phyloP scores from a whole-genome alignment of 2,797 vertebrate genomes.

The Urosaurus nigricauda region DNA sequence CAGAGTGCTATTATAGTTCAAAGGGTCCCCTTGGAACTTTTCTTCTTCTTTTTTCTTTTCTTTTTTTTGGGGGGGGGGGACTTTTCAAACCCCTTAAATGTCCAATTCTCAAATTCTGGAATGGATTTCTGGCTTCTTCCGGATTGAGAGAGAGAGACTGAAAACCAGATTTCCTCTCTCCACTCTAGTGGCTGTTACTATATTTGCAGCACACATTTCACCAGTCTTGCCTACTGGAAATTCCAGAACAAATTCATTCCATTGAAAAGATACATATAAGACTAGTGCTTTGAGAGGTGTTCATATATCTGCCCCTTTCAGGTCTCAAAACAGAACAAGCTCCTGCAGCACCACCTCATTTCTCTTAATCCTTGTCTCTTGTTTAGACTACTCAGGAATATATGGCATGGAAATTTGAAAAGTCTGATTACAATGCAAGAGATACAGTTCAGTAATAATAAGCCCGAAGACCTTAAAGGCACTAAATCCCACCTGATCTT shows the following conservation, averaged over 20 bases:
- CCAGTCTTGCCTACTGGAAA: conserved; percentile 3
- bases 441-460: not conserved
- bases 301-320: not conserved
- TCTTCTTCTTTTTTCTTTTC: too few relatives aligned
- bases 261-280: not conserved
- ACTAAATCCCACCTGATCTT: too few relatives aligned
- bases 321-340: not conserved
- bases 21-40: too few relatives aligned
- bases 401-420: not conserved
- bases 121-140: not conserved
- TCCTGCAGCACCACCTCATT: not conserved
- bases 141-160: not conserved
- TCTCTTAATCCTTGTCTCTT: not conserved
- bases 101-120: too few relatives aligned
- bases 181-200: not conserved
- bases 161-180: not conserved
- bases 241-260: not conserved
- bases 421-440: not conserved
- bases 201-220: not conserved
- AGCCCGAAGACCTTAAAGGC: too few relatives aligned
- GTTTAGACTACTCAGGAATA: not conserved
- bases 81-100: too few relatives aligned
- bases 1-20: too few relatives aligned
- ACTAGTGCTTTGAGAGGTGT: not conserved
- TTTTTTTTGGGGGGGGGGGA: too few relatives aligned